Conservation (phyloP, 1,140 invertebrate genomes). For the Drosophila micromelanica region DNA sequence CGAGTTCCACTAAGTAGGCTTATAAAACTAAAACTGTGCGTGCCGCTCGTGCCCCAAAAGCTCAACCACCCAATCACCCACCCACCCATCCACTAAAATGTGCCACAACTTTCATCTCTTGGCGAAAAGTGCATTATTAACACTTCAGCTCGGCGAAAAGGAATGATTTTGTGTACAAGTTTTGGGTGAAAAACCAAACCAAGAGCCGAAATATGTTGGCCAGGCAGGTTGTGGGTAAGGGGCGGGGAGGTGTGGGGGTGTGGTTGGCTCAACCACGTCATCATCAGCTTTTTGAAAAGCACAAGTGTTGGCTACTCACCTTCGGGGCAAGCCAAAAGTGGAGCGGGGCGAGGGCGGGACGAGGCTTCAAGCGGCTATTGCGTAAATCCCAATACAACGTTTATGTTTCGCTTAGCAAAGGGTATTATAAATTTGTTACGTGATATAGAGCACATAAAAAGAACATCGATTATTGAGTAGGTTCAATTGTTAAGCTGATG, state of each 20-base stretch:
- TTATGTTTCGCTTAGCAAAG: constrained; percentile 12
- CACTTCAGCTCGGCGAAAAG: constrained; percentile 48
- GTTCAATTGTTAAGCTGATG: no score
- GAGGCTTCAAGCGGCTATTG: constrained; percentile 22
- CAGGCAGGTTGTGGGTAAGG: no score
- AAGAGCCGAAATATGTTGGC: not conserved
- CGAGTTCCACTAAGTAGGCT: constrained; percentile 29
- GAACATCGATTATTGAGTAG: not conserved
- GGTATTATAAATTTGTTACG: not conserved
- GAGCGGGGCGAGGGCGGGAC: not conserved
- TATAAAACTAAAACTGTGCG: constrained; percentile 47
- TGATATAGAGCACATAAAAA: not conserved
- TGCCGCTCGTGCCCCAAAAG: no score
- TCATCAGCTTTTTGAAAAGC: constrained; percentile 48
- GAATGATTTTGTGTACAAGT: constrained; percentile 29
- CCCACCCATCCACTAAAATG: not conserved
- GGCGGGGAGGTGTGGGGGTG: not conserved
- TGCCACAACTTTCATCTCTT: constrained; percentile 29
- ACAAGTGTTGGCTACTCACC: constrained; percentile 45
- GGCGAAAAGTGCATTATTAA: constrained; percentile 69
- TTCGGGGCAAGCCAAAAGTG: constrained; percentile 11
- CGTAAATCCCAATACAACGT: constrained; percentile 52
- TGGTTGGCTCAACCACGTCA: constrained; percentile 21
- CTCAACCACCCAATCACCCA: no score
- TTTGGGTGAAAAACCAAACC: constrained; percentile 12